Base-by-base conservation (phyloP, 2,113 vertebrate genomes). In the Coryphaenoides rupestris region DNA sequence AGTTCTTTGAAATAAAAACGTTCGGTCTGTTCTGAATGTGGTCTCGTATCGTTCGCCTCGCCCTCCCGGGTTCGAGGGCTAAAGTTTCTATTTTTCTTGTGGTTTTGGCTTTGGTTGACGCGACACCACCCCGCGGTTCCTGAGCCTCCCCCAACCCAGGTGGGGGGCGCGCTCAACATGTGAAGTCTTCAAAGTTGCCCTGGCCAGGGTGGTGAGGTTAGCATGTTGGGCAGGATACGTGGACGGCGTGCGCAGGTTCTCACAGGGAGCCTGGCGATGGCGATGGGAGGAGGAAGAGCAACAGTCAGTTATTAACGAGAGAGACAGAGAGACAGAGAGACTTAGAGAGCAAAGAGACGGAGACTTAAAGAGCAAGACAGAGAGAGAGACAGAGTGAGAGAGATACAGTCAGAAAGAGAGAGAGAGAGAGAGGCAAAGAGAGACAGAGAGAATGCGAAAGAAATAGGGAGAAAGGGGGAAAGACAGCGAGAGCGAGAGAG, bases 161-260 rank as follows among this genome's bases (percentile, higher is more conserved):
- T n/a, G 60, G 65, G 33, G 7, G 50, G 55, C 56, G 65, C 49
- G 70, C 87, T 96, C 93, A 99, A 91, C 97, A 99, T 81, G 97
- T 98, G 92, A 99, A 99, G 92, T 99, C 97, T 86, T 98, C 97
- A 68, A 99, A 99, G 76, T 97, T 98, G 78, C 94, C 93, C 90
- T 97, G 93, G 78, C 89, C 95, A 0, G 96, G 94, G 89, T 98
- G 97, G 66, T 98, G 97, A 96, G 97, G 96, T n/a, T 95, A 98
- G 94, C 93, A 99, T 98, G 93, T 99, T 99, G n/a, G 88, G 93
- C 95, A 62, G 95, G 90, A 61, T 98, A 99, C 2, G 94, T 94
- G 76, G 96, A 93, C 63, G 95, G 95, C 0, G 95, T 93, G 19
- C 93, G 94, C 75, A 98, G 87, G 83, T 93, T 96, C 83, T 99